These are phyloP conservation scores for Brachypalpus laphriformis DNA, from an alignment of 2,888 invertebrate genomes.

Conservation along the genomic window DNA sequence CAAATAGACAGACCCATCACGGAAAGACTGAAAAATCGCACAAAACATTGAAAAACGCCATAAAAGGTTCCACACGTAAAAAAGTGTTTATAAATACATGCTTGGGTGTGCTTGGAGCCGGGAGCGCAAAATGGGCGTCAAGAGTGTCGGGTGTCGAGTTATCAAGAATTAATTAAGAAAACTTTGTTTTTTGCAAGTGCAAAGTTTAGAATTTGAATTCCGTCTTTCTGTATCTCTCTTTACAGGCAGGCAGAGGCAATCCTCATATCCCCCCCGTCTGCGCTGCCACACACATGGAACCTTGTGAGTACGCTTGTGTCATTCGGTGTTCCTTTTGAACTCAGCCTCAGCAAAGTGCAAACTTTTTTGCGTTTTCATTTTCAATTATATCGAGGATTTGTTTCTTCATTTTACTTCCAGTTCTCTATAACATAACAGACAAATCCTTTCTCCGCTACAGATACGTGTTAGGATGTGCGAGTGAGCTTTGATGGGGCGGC, in stretches of 20 bases:
- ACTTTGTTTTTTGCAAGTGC: conserved; percentile 70
- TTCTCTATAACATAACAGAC: background rate
- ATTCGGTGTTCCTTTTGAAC: conserved; percentile 46
- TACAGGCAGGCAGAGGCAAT: conserved; percentile 13
- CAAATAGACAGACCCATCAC: conserved; percentile 28
- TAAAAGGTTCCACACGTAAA: background rate
- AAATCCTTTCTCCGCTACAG: background rate
- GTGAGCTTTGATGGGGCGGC: conserved; percentile 6
- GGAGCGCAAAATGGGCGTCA: conserved; percentile 23
- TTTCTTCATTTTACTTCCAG: conserved; percentile 48
- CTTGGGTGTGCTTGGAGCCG: too few relatives aligned
- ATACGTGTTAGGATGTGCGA: conserved; percentile 1
- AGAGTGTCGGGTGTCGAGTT: conserved; percentile 59
- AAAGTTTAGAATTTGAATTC: conserved; percentile 72
- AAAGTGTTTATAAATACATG: background rate
- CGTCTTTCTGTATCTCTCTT: conserved; percentile 50
- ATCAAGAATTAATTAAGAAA: conserved; percentile 75
- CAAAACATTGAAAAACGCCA: conserved; percentile 17
- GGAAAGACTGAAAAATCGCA: conserved; percentile 37
- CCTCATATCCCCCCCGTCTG: background rate
- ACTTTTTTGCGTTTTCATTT: conserved; percentile 71
- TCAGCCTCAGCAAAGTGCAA: conserved; percentile 46
- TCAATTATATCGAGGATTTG: conserved; percentile 72
- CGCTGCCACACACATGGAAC: background rate
- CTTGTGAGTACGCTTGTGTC: conserved; percentile 20